Base-by-base conservation (phyloP, 2,888 invertebrate species). In the Thereva unica region DNA sequence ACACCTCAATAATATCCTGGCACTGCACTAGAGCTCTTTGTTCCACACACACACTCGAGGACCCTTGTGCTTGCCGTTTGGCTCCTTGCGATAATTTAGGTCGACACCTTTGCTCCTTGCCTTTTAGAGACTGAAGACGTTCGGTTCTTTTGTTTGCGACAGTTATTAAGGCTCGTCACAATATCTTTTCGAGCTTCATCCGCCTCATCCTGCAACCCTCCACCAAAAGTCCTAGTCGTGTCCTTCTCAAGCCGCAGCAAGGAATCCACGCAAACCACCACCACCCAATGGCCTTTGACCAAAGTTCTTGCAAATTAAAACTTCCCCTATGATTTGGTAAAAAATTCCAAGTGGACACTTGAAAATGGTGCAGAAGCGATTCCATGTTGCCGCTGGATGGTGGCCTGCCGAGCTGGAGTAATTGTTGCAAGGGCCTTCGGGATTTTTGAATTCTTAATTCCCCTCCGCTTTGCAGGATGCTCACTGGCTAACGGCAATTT, bases 331-430 rank as follows among this genome's bases (percentile, higher is more conserved):
- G 23, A 23, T 23, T 23, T 23, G 23, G 23, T 23, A 23, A 61
- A 61, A 61, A 61, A 61, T 61, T 61, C 61, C 50, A 61, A 61
- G 61, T 61, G 61, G 61, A 61, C 50, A 61, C 61, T 61, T 61
- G 61, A 50, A 23, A 23, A 23, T 23, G 23, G 23, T 23, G 23
- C 1, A 23, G 23, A 23, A 23, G 23, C 23, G 23, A 23, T 23
- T 23, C 23, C 23, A 23, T 23, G 23, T 23, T 23, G 23, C 23
- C 23, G 23, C 40, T 61, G 61, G 50, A 61, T 40, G 41, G 34
- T 53, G 53, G 53, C 6, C 4, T 53, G 38, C 38, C 53, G 4
- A 37, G 38, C 8, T 5, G 8, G 10, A 41, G 61, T 61, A 61
- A 61, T 61, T 61, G 50, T 34, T 61, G 41, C 38, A 61, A 61